Base-by-base conservation (phyloP, 2,797 vertebrate species). In the Champsocephalus esox region DNA sequence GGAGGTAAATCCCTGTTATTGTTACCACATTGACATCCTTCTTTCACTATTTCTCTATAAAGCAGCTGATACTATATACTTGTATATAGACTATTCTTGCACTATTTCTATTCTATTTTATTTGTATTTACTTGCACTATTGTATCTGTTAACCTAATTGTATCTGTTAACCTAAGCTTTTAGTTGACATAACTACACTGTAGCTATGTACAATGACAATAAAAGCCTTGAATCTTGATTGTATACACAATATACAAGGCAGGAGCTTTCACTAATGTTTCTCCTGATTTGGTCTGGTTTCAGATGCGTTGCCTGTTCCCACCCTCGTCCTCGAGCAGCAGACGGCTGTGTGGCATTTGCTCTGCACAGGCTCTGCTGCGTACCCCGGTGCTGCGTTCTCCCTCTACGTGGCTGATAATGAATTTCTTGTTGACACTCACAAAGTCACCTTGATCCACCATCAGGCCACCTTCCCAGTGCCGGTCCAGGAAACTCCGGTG, bases 321-420 rank as follows among this genome's bases (percentile, higher is more conserved):
- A 88, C 70, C 55, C 90, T 94, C 0, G 41, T 81, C 16, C 79
- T 93, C 46, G 74, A 90, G 70, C 88, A 88, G 71, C 75, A 80
- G 52, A 70, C 77, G 6, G 85, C 79, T 0, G 87, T 88, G 58
- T 89, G 87, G 85, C 80, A 77, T 48, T 56, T 96, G 65, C 54
- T 87, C 66, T 96, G 95, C 73, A 75, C 57, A 0, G 94, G 94
- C 0, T 95, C 93, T 3, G 66, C 93, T 12, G 79, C 91, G 0
- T 95, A 93, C 80, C 94, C 93, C 0, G 87, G 90, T 0, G 92
- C 92, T 10, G 13, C 64, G 13, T 96, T 95, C 83, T 88, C 72
- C 12, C 91, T 96, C 62, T 92, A 90, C 73, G 68, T 74, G 32
- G 75, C 21, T 63, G 91, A 89, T 28, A 50, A 58, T 0, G 6